Evolutionary conservation across 2,113 vertebrate species (phyloP).

Genomic region (Bufo gargarizans): DNA sequence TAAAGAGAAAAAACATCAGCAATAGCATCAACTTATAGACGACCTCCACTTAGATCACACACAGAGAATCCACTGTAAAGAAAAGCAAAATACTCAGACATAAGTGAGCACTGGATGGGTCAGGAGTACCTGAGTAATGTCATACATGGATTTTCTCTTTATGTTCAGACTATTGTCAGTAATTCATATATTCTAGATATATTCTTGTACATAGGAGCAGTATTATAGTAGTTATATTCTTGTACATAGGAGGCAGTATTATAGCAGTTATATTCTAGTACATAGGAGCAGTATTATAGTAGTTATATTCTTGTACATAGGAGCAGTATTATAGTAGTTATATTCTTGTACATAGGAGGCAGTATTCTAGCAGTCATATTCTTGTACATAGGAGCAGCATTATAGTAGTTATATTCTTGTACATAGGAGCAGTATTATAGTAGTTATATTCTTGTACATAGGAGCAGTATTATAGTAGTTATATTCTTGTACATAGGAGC

Average conservation of each 20-base stretch:
- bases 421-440: neutral
- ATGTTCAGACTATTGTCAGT: too few relatives aligned
- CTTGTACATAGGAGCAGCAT: too few relatives aligned
- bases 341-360: neutral
- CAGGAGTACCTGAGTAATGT: too few relatives aligned
- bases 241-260: neutral
- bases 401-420: too few relatives aligned
- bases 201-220: neutral
- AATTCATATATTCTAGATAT: neutral
- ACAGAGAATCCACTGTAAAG: too few relatives aligned
- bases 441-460: neutral
- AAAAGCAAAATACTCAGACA: too few relatives aligned
- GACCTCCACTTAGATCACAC: too few relatives aligned
- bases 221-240: slow-evolving; percentile 5
- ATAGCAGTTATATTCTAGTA: neutral
- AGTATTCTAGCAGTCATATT: too few relatives aligned
- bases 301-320: slow-evolving; percentile 3
- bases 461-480: too few relatives aligned
- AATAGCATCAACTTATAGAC: neutral
- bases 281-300: slow-evolving; percentile 9
- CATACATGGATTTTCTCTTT: too few relatives aligned
- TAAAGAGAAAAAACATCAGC: neutral
- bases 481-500: too few relatives aligned
- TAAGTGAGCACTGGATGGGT: too few relatives aligned
- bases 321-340: neutral